Conservation (phyloP, 2,888 invertebrate species). For the Hermodice carunculata region DNA sequence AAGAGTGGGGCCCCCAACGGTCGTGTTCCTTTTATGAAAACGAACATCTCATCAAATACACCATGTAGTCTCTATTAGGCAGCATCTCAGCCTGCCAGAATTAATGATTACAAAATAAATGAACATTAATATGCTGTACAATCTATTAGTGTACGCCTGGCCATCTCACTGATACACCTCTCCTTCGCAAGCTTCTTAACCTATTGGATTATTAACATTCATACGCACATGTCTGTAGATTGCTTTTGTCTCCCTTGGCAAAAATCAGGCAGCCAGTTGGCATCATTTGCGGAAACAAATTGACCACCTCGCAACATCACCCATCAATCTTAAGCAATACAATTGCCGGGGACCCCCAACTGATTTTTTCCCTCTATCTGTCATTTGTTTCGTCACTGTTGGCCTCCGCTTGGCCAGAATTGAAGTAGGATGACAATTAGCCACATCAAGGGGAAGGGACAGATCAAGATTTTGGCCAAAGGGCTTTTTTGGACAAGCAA, state of each 20-base stretch:
- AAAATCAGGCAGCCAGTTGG: constrained; percentile 13
- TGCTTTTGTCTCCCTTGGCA: constrained; percentile 25
- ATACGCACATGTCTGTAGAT: constrained; percentile 23
- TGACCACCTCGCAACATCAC: neutral
- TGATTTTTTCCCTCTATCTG: no score
- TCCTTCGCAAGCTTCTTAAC: constrained; percentile 6
- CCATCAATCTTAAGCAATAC: constrained; percentile 8
- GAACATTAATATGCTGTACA: constrained; percentile 26
- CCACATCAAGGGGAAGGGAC: no score
- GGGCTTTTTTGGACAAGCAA: no score
- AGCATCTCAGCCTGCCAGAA: neutral
- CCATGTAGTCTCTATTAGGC: neutral
- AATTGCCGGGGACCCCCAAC: no score
- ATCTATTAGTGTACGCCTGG: constrained; percentile 14
- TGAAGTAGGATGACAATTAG: no score
- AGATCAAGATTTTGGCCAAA: no score
- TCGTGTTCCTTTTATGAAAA: no score
- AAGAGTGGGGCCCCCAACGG: neutral
- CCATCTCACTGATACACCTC: neutral
- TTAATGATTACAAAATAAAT: constrained; percentile 17
- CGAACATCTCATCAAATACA: neutral
- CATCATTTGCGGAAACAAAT: constrained; percentile 24
- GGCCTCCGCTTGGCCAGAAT: no score
- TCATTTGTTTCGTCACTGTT: no score
- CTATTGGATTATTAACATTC: constrained; percentile 11